These are phyloP conservation scores for Meteorus cinctellus DNA, from an alignment of 2,888 invertebrate genomes.

Conservation along the genomic window DNA sequence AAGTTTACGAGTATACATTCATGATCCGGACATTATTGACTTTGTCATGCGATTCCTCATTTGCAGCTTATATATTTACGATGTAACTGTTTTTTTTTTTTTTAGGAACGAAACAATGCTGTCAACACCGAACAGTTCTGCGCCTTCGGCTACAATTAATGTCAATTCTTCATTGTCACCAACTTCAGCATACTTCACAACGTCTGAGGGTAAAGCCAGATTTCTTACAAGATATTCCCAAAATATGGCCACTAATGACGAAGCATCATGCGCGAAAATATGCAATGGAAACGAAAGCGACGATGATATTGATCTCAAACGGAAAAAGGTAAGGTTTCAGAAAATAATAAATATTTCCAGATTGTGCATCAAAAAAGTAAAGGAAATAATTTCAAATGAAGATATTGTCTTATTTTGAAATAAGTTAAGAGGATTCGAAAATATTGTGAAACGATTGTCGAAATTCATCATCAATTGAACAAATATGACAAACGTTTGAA, in stretches of 20 bases:
- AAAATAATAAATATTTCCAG: too few relatives aligned
- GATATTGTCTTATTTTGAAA: background rate
- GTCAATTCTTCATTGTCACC: conserved; percentile 76
- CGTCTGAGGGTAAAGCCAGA: conserved; percentile 80
- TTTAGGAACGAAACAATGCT: conserved; percentile 66
- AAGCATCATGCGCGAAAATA: conserved; percentile 57
- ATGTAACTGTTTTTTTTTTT: conserved; percentile 28
- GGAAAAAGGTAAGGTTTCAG: conserved; percentile 71
- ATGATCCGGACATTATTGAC: background rate
- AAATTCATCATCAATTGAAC: too few relatives aligned
- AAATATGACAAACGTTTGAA: too few relatives aligned
- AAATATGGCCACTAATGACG: conserved; percentile 73
- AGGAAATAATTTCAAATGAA: background rate
- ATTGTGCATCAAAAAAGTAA: too few relatives aligned
- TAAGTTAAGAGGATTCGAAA: too few relatives aligned
- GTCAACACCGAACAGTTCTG: conserved; percentile 59
- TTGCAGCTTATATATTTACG: background rate
- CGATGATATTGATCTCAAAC: conserved; percentile 71
- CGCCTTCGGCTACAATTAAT: conserved; percentile 68
- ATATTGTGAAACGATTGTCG: too few relatives aligned
- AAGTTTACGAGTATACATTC: background rate
- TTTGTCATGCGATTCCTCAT: background rate
- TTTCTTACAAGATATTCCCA: conserved; percentile 78
- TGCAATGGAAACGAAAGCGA: conserved; percentile 53
- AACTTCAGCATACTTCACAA: conserved; percentile 80